Evolutionary conservation across 2,113 vertebrate genomes (phyloP).

Genomic region (Silurus meridionalis): DNA sequence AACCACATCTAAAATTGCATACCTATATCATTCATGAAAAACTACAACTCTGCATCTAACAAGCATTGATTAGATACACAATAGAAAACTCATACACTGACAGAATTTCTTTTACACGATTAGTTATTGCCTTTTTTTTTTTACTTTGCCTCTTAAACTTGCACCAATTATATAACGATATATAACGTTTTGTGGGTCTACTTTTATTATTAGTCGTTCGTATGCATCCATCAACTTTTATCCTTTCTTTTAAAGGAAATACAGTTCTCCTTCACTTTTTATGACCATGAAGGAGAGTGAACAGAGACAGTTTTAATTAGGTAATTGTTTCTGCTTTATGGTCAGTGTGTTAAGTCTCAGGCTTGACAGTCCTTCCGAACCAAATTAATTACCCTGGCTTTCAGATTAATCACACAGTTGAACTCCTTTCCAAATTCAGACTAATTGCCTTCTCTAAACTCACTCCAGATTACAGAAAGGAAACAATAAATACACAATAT

Average conservation of each 20-base stretch:
- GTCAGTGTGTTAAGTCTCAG: slow-evolving; percentile 25
- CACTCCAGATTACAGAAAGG: neutral
- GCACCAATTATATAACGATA: neutral
- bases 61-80: neutral
- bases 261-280: neutral
- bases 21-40: neutral
- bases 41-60: neutral
- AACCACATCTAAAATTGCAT: neutral
- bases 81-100: neutral
- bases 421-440: slow-evolving; percentile 24
- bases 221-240: neutral
- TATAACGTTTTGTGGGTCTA: neutral
- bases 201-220: neutral
- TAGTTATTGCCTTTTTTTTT: neutral
- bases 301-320: slow-evolving; percentile 34
- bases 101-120: neutral
- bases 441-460: neutral
- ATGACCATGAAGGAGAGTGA: slow-evolving; percentile 26
- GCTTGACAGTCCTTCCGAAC: slow-evolving; percentile 23
- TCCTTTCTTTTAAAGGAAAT: neutral
- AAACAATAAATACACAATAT: neutral
- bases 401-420: slow-evolving; percentile 36
- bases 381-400: slow-evolving; percentile 26
- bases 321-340: slow-evolving; percentile 35
- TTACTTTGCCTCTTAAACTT: neutral